Evolutionary conservation across 2,797 vertebrate species (phyloP).

Genomic region (Gastrophryne carolinensis): DNA sequence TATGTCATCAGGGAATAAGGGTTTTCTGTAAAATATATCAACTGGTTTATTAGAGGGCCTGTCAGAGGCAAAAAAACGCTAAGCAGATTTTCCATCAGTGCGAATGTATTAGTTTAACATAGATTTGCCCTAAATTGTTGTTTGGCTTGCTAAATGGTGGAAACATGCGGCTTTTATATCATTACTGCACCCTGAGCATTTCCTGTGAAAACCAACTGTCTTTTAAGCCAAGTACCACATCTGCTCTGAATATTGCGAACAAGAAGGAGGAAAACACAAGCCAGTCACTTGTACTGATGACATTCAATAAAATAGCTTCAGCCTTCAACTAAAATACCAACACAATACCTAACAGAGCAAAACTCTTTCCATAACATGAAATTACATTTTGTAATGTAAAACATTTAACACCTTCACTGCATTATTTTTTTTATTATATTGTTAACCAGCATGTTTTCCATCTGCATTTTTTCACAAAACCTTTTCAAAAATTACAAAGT

Average conservation of each 20-base stretch:
- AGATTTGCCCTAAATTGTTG: conserved; percentile 26
- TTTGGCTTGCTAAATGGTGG: conserved; percentile 50
- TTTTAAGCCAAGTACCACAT: conserved; percentile 62
- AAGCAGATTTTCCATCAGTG: conserved; percentile 44
- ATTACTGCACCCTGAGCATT: conserved; percentile 61
- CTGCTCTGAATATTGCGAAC: conserved; percentile 63
- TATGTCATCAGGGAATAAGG: conserved; percentile 39
- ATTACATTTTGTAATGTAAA: too few relatives aligned
- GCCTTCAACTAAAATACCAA: too few relatives aligned
- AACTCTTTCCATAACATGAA: too few relatives aligned
- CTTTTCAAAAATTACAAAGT: too few relatives aligned
- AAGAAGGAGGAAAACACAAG: conserved; percentile 61
- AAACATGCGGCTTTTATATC: conserved; percentile 65
- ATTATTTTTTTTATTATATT: too few relatives aligned
- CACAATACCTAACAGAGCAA: too few relatives aligned
- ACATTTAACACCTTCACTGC: too few relatives aligned
- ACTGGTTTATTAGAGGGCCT: conserved; percentile 40
- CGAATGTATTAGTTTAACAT: conserved; percentile 49
- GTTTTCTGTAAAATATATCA: conserved; percentile 50
- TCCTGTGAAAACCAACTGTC: conserved; percentile 61
- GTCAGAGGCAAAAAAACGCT: conserved; percentile 41
- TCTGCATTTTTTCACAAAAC: too few relatives aligned
- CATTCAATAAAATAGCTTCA: conserved; percentile 55
- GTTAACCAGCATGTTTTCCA: too few relatives aligned
- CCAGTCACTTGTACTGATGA: conserved; percentile 50